Base-by-base conservation (phyloP, 2,113 vertebrate species). In the Dissostichus mawsoni region DNA sequence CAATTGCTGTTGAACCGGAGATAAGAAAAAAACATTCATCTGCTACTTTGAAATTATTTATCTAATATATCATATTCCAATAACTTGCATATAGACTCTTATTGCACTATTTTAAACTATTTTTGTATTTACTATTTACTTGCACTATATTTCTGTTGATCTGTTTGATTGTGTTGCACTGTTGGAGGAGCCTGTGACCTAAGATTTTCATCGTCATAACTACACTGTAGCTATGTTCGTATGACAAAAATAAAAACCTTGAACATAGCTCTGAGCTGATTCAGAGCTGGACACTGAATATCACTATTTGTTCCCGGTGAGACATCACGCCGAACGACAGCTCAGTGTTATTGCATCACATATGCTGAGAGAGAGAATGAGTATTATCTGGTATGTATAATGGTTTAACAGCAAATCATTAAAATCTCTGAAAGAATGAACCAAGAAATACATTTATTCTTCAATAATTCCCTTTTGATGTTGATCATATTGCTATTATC, bases 331-430 rank as follows among this genome's bases (percentile, higher is more conserved):
- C 3, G 4, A 74, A 65, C 14, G 4, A 53, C 29, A 65, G 67
- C 71, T 61, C 62, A 18, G 56, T 76, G 68, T 80, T 76, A 74
- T 16, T 74, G 75, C 44, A 73, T 78, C 77, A 56, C 76, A 80
- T 58, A 53, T 53, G 9, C 18, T 67, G 57, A 71, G 44, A 56
- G 59, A 50, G 33, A 62, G 11, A 17, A 56, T 29, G 16, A 4
- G 5, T 51, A 10, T 51, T 56, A 59, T 61, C 29, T 10, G 50
- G 45, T n/a, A 33, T 66, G 45, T n/a, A 33, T 66, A 1, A 59
- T 59, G 45, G 58, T 36, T 68, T 47, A 33, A 69, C 56, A 71
- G 16, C 29, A 55, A 11, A 55, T 62, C 10, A 36, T 17, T 52
- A 57, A n/a, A 12, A 59, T 59, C 48, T 76, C 23, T 33, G n/a